Evolutionary conservation across 2,113 vertebrate genomes (phyloP).

Genomic region (Alaudala cheleensis): DNA sequence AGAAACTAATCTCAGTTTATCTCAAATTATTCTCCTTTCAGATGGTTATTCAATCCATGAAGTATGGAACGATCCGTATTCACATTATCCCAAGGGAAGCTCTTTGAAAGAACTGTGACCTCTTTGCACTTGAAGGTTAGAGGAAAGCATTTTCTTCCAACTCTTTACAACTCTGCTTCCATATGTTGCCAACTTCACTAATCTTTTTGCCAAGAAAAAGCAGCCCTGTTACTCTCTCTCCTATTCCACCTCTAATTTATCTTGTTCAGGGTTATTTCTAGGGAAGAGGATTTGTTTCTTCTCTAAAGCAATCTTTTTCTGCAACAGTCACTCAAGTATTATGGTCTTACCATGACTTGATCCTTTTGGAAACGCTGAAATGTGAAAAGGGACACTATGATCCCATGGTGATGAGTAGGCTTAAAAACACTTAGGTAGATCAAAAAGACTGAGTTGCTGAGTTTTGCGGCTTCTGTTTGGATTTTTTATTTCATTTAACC

Average conservation of each 20-base stretch:
- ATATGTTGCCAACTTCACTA: background rate
- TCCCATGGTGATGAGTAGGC: background rate
- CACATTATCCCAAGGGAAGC: background rate
- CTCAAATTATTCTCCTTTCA: slow-evolving; percentile 25
- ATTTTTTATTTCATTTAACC: slow-evolving; percentile 35
- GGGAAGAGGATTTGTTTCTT: background rate
- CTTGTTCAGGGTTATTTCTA: background rate
- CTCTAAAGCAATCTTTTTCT: background rate
- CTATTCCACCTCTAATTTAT: background rate
- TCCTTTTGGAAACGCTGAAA: background rate
- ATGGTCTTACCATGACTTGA: background rate
- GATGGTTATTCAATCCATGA: background rate
- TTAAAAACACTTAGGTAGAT: slow-evolving; percentile 18
- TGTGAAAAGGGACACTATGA: background rate
- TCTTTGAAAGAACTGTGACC: background rate
- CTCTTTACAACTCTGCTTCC: background rate
- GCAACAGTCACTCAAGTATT: background rate
- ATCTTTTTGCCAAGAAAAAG: background rate
- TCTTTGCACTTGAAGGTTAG: background rate
- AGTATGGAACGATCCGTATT: background rate
- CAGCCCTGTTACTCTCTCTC: background rate
- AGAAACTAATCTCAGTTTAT: slow-evolving; percentile 34
- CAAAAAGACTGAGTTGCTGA: background rate
- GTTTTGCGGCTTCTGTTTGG: slow-evolving; percentile 31
- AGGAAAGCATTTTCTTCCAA: background rate